Evolutionary conservation across 2,797 vertebrate genomes (phyloP).

Genomic region (Agapornis canus): DNA sequence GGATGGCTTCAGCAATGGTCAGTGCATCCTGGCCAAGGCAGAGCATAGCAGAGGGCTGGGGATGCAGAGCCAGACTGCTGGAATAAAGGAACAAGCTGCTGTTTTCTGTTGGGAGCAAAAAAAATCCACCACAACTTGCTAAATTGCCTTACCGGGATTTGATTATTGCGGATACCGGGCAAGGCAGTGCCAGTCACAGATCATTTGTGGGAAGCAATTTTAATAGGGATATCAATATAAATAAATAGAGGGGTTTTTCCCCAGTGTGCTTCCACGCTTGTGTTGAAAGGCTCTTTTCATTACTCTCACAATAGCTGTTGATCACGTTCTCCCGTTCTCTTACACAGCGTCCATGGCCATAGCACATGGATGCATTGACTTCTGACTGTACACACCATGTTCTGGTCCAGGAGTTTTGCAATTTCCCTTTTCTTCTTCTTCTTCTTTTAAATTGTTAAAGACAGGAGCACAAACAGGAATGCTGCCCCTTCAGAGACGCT

Average conservation of each 20-base stretch:
- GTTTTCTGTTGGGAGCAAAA: not conserved
- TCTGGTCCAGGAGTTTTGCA: not conserved
- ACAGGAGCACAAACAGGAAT: not conserved
- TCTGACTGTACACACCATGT: accelerated
- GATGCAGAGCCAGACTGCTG: not conserved
- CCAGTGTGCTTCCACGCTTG: not conserved
- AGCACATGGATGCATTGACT: accelerated
- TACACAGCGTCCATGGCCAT: accelerated
- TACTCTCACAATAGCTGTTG: not conserved
- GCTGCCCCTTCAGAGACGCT: accelerated
- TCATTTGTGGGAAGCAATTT: not conserved
- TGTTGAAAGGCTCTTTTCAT: not conserved
- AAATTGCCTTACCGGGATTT: not conserved
- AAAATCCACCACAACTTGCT: not conserved
- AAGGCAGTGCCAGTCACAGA: not conserved
- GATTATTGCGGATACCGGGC: not conserved
- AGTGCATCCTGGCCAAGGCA: not conserved
- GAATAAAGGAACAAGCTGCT: not conserved
- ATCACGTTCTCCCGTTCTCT: accelerated
- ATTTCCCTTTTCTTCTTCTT: not conserved
- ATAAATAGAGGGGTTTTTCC: not conserved
- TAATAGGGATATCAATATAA: not conserved
- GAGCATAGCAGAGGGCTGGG: not conserved
- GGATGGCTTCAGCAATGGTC: not conserved
- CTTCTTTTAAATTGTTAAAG: not conserved